phyloP scores from a whole-genome alignment of 2,797 vertebrate genomes.

The Ciconia nigra region DNA sequence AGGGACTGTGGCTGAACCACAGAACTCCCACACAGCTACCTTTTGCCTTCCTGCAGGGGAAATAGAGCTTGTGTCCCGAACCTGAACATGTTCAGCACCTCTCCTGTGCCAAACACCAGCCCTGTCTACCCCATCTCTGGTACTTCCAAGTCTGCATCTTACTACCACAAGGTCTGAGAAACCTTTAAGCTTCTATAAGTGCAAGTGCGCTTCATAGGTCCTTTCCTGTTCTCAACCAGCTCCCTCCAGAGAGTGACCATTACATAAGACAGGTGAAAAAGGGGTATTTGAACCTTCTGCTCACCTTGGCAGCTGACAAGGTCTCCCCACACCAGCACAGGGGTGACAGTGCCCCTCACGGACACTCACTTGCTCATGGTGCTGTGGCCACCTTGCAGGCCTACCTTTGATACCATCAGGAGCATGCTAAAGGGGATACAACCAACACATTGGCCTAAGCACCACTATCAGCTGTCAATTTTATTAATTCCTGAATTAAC shows the following conservation, averaged over 20 bases:
- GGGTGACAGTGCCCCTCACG: neutral
- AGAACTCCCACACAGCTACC: neutral
- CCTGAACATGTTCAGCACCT: neutral
- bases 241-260: neutral
- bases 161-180: neutral
- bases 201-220: neutral
- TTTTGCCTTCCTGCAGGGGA: neutral
- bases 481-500: neutral
- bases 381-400: neutral
- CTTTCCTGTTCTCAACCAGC: neutral
- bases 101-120: neutral
- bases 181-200: neutral
- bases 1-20: neutral
- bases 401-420: neutral
- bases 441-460: neutral
- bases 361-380: neutral
- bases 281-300: neutral
- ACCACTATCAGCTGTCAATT: neutral
- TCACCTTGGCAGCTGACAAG: neutral
- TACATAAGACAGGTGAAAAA: neutral
- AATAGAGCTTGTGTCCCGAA: neutral
- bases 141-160: neutral
- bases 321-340: neutral
- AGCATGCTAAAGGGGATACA: neutral
- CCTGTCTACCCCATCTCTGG: accelerated